Evolutionary conservation across 2,797 vertebrate species (phyloP).

Genomic region (Anableps anableps): DNA sequence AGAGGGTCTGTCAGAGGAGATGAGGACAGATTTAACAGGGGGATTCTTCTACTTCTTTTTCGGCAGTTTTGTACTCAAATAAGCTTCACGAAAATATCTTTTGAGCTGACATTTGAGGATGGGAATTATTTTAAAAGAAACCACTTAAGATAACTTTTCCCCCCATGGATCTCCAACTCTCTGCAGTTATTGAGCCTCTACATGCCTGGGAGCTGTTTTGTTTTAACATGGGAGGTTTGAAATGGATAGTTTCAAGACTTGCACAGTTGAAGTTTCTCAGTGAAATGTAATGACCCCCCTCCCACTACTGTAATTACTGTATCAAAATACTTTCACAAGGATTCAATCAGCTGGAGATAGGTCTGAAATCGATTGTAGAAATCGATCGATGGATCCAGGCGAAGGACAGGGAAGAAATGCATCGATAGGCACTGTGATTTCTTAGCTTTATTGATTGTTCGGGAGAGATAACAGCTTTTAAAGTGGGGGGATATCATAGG

Average conservation of each 20-base stretch:
- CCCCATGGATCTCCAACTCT: not conserved
- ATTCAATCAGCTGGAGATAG: constrained; percentile 13
- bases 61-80: constrained; percentile 22
- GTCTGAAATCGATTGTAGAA: constrained; percentile 1
- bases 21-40: constrained; percentile 21
- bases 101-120: constrained; percentile 11
- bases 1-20: constrained; percentile 19
- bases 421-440: constrained; percentile 7
- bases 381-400: constrained; percentile 14
- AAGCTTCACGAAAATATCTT: constrained; percentile 11
- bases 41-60: constrained; percentile 16
- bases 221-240: constrained; percentile 40
- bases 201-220: constrained; percentile 10
- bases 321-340: constrained; percentile 19
- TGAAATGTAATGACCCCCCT: constrained; percentile 22
- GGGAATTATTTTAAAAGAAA: constrained; percentile 13
- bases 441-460: constrained; percentile 31
- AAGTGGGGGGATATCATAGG: not conserved
- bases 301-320: constrained; percentile 31
- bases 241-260: constrained; percentile 29
- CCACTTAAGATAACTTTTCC: constrained; percentile 10
- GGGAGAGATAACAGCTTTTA: constrained; percentile 13
- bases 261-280: constrained; percentile 10
- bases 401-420: not conserved
- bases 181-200: not conserved